Percentiles rank a stretch among this genome's conserved stretches.
Conservation (phyloP, 37 sponge, comb jelly and placozoan genomes). For the Aphrocallistes beatrix region DNA sequence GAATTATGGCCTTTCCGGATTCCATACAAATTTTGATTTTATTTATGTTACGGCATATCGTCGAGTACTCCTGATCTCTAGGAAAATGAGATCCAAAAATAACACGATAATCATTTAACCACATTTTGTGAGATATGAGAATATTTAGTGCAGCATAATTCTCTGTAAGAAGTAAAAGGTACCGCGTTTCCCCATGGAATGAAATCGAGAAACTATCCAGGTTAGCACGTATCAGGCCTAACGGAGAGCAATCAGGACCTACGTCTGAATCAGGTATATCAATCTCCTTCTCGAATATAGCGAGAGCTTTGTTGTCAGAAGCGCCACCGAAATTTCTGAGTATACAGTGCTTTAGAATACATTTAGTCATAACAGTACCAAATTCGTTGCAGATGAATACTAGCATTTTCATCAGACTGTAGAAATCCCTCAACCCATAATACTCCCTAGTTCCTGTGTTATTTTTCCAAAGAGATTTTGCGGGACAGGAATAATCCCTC, state of each 20-base stretch:
- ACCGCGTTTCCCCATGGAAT: constrained; percentile 63
- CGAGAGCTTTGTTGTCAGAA: constrained; percentile 26
- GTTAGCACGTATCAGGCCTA: constrained; percentile 49
- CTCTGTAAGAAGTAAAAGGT: constrained; percentile 75
- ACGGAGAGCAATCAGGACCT: constrained; percentile 39
- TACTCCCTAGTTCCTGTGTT: constrained; percentile 14
- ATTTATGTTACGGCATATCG: constrained; percentile 85
- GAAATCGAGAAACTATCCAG: background rate
- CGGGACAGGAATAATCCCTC: background rate
- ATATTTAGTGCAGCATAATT: constrained; percentile 83
- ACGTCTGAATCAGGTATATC: background rate
- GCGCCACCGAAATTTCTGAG: constrained; percentile 31
- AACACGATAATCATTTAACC: constrained; percentile 24
- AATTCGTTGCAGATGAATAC: background rate
- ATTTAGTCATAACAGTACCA: background rate
- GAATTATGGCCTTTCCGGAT: constrained; percentile 67
- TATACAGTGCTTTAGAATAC: constrained; percentile 24
- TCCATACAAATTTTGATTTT: constrained; percentile 92
- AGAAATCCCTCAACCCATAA: constrained; percentile 61
- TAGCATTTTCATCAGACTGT: constrained; percentile 22
- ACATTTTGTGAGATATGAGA: constrained; percentile 27
- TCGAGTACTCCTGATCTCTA: constrained; percentile 82
- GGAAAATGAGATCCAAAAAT: constrained; percentile 90
- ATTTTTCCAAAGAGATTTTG: no score
- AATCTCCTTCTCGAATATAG: constrained; percentile 3